Base-by-base conservation (phyloP, 2,797 vertebrate genomes). In the Sphaeramia orbicularis region DNA sequence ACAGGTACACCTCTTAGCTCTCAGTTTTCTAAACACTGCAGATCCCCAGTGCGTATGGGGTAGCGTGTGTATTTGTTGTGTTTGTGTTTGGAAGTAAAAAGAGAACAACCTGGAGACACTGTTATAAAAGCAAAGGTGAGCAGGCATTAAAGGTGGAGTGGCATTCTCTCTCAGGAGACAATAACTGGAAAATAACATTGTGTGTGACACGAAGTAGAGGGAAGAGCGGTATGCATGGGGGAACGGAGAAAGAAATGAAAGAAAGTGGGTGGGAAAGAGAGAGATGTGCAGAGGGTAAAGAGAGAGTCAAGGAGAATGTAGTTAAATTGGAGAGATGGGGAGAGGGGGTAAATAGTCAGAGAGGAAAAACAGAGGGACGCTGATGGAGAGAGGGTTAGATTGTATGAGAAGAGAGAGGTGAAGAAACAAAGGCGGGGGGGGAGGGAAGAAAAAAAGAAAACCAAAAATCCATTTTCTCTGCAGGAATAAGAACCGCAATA, bases 401-500 rank as follows among this genome's bases (percentile, higher is more conserved):
- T 66, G 41, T 36, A 40, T 21, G 7, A 40, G 38, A 15, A 53
- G n/a, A 35, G 9, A 7, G 21, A 43, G n/a, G 0, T 7, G 12
- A 7, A 14, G 45, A 63, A 30, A 43, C 11, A 60, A 27, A 55
- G 48, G 67, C n/a, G 44, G 65, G 60, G 52, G 35, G 30, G 51
- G 64, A 54, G 60, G 49, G 59, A n/a, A 0, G 7, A 9, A 14
- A 42, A 57, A 70, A 76, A 74, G 57, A 72, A 64, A 78, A 80
- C 18, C 40, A 83, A 70, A 86, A 89, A 89, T 76, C 64, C 2
- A 83, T 87, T 86, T 87, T 86, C 84, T 83, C 65, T 84, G 76
- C 78, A 83, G 81, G 79, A 69, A 67, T 69, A 73, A 72, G 58
- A 56, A 73, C 73, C 78, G 71, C 60, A 58, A 77, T 61, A 41